phyloP scores from a whole-genome alignment of 1,140 invertebrate genomes.

The Melitaea cinxia region DNA sequence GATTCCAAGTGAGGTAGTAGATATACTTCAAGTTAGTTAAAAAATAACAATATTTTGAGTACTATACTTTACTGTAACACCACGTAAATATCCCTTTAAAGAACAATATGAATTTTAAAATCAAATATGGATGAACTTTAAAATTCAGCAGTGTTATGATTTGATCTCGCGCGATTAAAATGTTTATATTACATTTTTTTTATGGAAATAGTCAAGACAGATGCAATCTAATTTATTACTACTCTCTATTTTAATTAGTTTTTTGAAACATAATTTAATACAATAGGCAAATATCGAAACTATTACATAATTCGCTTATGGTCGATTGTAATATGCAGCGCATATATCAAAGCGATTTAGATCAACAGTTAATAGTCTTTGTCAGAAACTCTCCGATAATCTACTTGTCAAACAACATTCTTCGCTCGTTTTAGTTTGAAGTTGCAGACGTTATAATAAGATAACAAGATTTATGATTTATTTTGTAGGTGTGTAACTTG shows the following conservation, averaged over 20 bases:
- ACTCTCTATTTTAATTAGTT: background rate
- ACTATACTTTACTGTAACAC: no score
- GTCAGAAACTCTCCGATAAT: slow-evolving; percentile 58
- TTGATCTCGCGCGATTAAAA: no score
- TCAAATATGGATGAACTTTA: no score
- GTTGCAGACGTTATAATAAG: slow-evolving; percentile 20
- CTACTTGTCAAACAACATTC: slow-evolving; percentile 60
- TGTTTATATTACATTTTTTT: no score
- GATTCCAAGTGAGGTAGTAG: background rate
- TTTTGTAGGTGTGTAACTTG: background rate
- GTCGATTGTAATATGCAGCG: slow-evolving; percentile 18
- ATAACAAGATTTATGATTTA: slow-evolving; percentile 17
- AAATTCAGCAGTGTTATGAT: no score
- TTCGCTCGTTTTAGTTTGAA: slow-evolving; percentile 20
- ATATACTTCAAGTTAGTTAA: no score
- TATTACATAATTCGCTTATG: background rate
- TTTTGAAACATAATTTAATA: no score
- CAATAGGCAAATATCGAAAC: background rate
- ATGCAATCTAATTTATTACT: background rate
- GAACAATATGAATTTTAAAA: no score
- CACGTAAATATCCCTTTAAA: no score
- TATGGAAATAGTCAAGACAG: no score
- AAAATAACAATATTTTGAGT: no score
- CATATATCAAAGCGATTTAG: slow-evolving; percentile 50
- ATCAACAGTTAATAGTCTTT: slow-evolving; percentile 57